A percentile compares a stretch with the other conserved stretches of the same genome.
phyloP scores from a whole-genome alignment of 2,113 vertebrate genomes.

The Loxodonta africana region DNA sequence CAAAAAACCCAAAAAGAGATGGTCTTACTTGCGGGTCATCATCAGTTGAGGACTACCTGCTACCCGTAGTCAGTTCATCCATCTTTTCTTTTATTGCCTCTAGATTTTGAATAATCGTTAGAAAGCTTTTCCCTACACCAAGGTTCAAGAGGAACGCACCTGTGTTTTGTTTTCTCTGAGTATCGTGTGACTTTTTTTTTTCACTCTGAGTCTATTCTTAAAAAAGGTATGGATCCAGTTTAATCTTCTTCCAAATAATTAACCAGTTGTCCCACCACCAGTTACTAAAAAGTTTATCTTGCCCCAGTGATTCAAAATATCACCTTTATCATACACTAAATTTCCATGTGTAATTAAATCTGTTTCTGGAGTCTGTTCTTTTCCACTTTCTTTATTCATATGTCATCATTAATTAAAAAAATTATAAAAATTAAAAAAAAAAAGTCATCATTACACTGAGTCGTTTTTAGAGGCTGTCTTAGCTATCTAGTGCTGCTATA shows the following conservation, averaged over 20 bases:
- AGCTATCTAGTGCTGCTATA: no score
- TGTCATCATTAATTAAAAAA: accelerated
- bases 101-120: background rate
- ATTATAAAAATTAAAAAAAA: no score
- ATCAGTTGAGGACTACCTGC: no score
- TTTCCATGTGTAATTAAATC: background rate
- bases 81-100: background rate
- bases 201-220: background rate
- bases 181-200: background rate
- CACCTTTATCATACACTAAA: background rate
- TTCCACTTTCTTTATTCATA: accelerated
- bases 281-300: background rate
- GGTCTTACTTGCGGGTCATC: no score
- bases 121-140: background rate
- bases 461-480: background rate
- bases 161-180: background rate
- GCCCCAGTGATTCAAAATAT: accelerated
- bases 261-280: no score
- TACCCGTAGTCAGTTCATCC: background rate
- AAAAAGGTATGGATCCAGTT: background rate
- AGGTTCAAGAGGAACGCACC: no score
- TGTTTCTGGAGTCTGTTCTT: background rate
- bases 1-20: no score
- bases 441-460: accelerated
- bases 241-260: background rate